A percentile compares a stretch with the other conserved stretches of the same genome.
Evolutionary conservation across 2,113 vertebrate genomes (phyloP).

Genomic region (Alosa alosa): DNA sequence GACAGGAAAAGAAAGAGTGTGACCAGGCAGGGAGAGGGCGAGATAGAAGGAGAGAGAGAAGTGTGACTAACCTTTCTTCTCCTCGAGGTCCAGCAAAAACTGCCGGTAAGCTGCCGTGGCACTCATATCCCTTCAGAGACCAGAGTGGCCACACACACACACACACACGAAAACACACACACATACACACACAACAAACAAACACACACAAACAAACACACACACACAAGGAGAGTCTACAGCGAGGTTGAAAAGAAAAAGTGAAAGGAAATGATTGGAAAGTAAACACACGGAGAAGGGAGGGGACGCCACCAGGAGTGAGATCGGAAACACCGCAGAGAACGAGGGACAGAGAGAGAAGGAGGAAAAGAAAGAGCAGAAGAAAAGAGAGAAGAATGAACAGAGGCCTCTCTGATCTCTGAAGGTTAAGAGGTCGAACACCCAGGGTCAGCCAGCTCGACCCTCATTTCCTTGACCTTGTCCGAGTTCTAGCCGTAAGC

Average conservation of each 20-base stretch:
- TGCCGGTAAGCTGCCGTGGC: constrained; percentile 67
- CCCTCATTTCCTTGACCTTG: constrained; percentile 24
- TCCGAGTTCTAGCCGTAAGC: constrained; percentile 29
- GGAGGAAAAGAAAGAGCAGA: constrained; percentile 26
- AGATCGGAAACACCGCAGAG: background rate
- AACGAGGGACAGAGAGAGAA: background rate
- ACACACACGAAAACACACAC: background rate
- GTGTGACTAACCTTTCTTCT: constrained; percentile 73
- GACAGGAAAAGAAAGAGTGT: background rate
- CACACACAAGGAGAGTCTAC: background rate
- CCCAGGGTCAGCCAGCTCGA: constrained; percentile 57
- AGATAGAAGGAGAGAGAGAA: background rate
- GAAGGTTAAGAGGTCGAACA: constrained; percentile 38
- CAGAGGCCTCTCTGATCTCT: background rate
- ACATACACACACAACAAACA: background rate
- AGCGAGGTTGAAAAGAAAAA: background rate
- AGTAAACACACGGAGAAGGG: background rate
- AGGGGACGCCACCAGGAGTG: background rate
- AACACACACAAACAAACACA: background rate
- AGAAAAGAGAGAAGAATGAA: background rate
- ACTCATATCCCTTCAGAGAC: constrained; percentile 61
- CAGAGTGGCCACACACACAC: background rate
- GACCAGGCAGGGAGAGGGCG: background rate
- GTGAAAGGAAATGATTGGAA: background rate
- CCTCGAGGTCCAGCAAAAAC: constrained; percentile 72